Base-by-base conservation (phyloP, 2,797 vertebrate species). In the Melanotaenia trifasciata region DNA sequence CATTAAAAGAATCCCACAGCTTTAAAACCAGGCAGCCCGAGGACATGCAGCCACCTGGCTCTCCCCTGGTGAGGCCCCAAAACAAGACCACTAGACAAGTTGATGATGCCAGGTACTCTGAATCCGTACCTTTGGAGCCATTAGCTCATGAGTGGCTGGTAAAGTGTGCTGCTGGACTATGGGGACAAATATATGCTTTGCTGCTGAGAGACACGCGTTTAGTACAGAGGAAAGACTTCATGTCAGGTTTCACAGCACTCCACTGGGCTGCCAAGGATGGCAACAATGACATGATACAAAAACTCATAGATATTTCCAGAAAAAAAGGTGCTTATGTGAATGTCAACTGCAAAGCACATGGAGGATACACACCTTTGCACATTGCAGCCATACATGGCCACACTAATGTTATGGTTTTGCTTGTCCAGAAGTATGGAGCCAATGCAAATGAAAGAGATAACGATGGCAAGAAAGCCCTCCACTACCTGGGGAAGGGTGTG, bases 211-310 rank as follows among this genome's bases (percentile, higher is more conserved):
- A 99, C 12, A 43, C 88, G 4, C 92, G 91, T 38, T 82, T 99
- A 78, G 96, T 93, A 0, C 93, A 92, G 60, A 97, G 93, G 73
- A 94, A 91, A 70, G 96, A 97, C 87, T 99, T 99, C 93, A 95
- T 97, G 84, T 97, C 96, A 0, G 98, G 98, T 1, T 99, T 97
- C 94, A 98, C 97, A 0, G 96, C 96, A 0, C 91, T 99, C 47
- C 98, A 99, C 83, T 99, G 98, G 98, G 97, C 97, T 0, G 97
- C 97, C 35, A 99, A 99, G 87, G 95, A 88, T 0, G 97, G 97
- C 69, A 95, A 95, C 90, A 70, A 90, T 0, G 93, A 96, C 73
- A 96, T 96, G 94, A 85, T 96, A 54, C 88, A 89, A 14, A 95
- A 94, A 60, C 90, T 99, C 64, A 90, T 98, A 58, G 92, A 95